These are phyloP conservation scores for Hybos culiciformis DNA, from an alignment of 2,888 invertebrate genomes.

Conservation along the genomic window DNA sequence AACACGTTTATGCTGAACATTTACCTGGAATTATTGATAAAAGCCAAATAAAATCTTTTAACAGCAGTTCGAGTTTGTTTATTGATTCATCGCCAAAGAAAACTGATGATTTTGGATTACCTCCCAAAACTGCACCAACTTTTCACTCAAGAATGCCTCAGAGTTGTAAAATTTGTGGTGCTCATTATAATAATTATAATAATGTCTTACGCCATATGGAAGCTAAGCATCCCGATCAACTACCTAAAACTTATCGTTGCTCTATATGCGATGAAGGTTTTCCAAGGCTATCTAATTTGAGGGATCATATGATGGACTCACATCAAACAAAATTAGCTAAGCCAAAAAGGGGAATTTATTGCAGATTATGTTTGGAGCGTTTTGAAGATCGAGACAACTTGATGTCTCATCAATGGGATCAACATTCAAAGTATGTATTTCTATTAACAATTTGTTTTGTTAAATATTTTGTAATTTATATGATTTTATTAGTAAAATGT, in stretches of 20 bases:
- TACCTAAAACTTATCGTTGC: constrained; percentile 35
- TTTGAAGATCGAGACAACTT: constrained; percentile 14
- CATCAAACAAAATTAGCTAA: constrained; percentile 24
- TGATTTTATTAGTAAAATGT: too few relatives aligned
- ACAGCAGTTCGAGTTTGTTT: too few relatives aligned
- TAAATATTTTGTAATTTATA: too few relatives aligned
- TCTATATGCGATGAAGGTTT: constrained; percentile 32
- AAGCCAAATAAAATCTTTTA: not conserved
- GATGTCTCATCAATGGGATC: constrained; percentile 15
- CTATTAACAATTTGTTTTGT: not conserved
- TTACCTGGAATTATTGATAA: constrained; percentile 12
- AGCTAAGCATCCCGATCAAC: constrained; percentile 35
- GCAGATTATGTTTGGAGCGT: constrained; percentile 10
- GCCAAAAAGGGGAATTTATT: constrained; percentile 3
- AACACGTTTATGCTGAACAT: constrained; percentile 35
- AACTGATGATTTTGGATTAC: not conserved
- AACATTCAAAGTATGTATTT: constrained; percentile 5
- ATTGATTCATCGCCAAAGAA: not conserved
- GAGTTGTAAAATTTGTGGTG: constrained; percentile 34
- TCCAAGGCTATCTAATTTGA: constrained; percentile 32
- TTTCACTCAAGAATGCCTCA: constrained; percentile 29
- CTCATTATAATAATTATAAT: constrained; percentile 36
- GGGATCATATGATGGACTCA: constrained; percentile 33
- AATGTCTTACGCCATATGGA: constrained; percentile 37
- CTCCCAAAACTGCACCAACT: not conserved